Conservation (phyloP, 2,888 invertebrate genomes). For the Drepanosiphum platanoidis region DNA sequence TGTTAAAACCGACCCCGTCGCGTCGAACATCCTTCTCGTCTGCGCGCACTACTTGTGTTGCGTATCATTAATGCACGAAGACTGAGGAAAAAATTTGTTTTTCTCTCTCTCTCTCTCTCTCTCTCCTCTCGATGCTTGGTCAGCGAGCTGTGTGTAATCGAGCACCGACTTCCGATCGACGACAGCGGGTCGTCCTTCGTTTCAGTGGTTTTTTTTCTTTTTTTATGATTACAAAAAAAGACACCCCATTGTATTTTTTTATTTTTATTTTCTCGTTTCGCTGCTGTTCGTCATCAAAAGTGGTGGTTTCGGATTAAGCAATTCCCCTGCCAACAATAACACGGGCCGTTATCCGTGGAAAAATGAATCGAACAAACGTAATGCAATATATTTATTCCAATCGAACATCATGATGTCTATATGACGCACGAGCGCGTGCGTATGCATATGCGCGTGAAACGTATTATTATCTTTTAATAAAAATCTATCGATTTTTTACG, state of each 20-base stretch:
- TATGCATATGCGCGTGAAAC: neutral
- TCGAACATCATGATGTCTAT: constrained; percentile 14
- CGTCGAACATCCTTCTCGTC: neutral
- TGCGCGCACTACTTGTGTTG: neutral
- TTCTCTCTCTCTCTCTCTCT: constrained; percentile 13
- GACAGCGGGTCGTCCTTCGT: neutral
- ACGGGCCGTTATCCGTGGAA: neutral
- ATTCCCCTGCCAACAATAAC: constrained; percentile 22
- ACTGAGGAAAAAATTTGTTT: constrained; percentile 19
- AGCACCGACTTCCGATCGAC: constrained; percentile 1
- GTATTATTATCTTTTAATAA: constrained; percentile 34
- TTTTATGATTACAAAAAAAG: neutral
- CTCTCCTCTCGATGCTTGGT: neutral
- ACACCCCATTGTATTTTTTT: constrained; percentile 15
- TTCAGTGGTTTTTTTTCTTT: constrained; percentile 24
- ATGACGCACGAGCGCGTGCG: neutral
- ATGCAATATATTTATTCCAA: neutral
- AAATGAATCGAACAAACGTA: neutral
- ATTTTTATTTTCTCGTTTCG: neutral
- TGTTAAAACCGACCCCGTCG: neutral
- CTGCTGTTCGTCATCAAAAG: neutral
- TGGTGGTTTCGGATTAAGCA: constrained; percentile 18
- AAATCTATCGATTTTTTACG: constrained; percentile 34
- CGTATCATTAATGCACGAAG: constrained; percentile 20
- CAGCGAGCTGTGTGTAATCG: constrained; percentile 43